Percentiles rank a stretch among this genome's conserved stretches.
phyloP scores from a whole-genome alignment of 2,888 invertebrate species.

The Eueremaeus valkanovi region DNA sequence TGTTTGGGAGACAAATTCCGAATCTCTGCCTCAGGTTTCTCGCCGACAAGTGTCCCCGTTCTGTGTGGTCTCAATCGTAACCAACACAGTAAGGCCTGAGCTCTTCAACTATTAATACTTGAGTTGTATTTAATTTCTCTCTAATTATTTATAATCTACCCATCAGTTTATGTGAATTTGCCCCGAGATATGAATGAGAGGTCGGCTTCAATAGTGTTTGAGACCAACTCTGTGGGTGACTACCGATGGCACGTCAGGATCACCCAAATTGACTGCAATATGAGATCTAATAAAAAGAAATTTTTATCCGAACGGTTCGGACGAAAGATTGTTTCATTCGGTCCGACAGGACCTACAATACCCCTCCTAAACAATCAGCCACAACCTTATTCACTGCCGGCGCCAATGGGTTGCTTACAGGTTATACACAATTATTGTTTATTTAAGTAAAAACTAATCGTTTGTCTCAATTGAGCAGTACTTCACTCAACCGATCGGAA shows the following conservation, averaged over 20 bases:
- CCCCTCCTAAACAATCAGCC: slow-evolving; percentile 8
- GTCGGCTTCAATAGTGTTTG: slow-evolving; percentile 41
- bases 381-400: slow-evolving; percentile 30
- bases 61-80: slow-evolving; percentile 43
- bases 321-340: neutral
- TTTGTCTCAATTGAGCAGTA: slow-evolving; percentile 40
- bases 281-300: neutral
- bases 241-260: slow-evolving; percentile 43
- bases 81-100: slow-evolving; percentile 41
- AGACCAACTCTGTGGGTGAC: slow-evolving; percentile 40
- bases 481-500: slow-evolving; percentile 39
- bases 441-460: slow-evolving; percentile 1
- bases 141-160: neutral
- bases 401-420: slow-evolving; percentile 35
- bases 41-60: slow-evolving; percentile 39
- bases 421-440: neutral
- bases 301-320: neutral
- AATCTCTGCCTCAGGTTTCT: slow-evolving; percentile 39
- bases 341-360: neutral
- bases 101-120: neutral
- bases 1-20: slow-evolving; percentile 42
- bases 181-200: slow-evolving; percentile 34
- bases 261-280: slow-evolving; percentile 43
- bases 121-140: neutral
- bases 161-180: slow-evolving; percentile 41